These are phyloP conservation scores for Drosophila sulfurigaster DNA, from an alignment of 1,140 invertebrate species.

Conservation along the genomic window DNA sequence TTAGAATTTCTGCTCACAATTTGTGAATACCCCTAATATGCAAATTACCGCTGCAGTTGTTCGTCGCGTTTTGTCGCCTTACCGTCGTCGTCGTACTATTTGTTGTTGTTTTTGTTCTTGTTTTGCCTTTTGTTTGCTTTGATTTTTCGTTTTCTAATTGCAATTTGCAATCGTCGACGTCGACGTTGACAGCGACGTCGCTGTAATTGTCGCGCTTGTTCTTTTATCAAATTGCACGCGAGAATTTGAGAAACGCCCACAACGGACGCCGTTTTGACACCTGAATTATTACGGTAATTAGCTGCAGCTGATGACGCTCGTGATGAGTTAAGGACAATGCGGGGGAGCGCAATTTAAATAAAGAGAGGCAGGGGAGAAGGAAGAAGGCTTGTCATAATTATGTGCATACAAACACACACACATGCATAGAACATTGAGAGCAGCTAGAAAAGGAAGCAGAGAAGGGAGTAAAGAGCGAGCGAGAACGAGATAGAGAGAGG, in stretches of 20 bases:
- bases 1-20: not conserved
- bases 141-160: slow-evolving; percentile 31
- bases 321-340: slow-evolving; percentile 23
- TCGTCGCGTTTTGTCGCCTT: not conserved
- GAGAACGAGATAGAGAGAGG: not conserved
- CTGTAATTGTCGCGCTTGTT: slow-evolving; percentile 46
- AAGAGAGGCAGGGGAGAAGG: no score
- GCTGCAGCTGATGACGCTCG: slow-evolving; percentile 34
- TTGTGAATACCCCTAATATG: slow-evolving; percentile 18
- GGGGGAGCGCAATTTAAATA: not conserved
- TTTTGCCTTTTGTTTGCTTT: slow-evolving; percentile 8
- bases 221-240: slow-evolving; percentile 38
- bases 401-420: slow-evolving; percentile 19
- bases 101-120: slow-evolving; percentile 24
- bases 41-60: slow-evolving; percentile 23
- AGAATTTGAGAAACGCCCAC: slow-evolving; percentile 49
- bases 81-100: not conserved
- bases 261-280: slow-evolving; percentile 49
- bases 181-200: not conserved
- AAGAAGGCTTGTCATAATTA: slow-evolving; percentile 14
- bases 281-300: slow-evolving; percentile 56
- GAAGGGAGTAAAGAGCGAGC: not conserved
- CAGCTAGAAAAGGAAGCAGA: slow-evolving; percentile 11
- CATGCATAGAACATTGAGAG: slow-evolving; percentile 22
- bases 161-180: slow-evolving; percentile 3